Conservation (phyloP, 2,113 vertebrate genomes). For the Zapornia atra region DNA sequence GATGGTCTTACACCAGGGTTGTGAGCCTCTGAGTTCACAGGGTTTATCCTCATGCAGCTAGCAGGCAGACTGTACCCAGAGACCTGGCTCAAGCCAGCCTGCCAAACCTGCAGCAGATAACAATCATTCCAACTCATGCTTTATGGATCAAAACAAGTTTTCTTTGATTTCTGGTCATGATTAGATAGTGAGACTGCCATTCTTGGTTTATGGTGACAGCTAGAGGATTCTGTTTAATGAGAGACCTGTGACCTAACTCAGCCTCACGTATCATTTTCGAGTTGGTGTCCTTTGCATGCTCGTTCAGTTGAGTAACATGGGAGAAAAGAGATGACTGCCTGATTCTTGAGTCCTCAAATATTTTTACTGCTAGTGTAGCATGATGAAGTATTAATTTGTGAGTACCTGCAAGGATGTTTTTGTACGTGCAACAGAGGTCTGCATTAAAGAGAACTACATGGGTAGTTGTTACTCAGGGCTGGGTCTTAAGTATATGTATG, state of each 20-base stretch:
- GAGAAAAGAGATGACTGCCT: not conserved
- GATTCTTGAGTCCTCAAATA: not conserved
- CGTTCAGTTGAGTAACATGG: not conserved
- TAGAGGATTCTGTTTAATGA: not conserved
- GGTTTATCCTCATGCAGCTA: not conserved
- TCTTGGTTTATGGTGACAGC: not conserved
- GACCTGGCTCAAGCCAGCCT: not conserved
- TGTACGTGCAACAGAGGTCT: not conserved
- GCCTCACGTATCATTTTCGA: not conserved
- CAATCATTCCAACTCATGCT: not conserved
- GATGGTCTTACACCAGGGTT: too few species aligned
- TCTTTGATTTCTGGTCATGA: not conserved
- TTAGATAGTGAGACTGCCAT: not conserved
- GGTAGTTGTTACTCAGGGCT: not conserved
- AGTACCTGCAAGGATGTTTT: not conserved
- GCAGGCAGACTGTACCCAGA: not conserved
- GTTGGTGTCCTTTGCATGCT: not conserved
- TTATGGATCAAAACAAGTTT: not conserved
- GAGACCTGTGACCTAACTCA: not conserved
- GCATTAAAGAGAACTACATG: not conserved
- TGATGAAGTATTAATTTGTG: not conserved
- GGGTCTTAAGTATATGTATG: not conserved
- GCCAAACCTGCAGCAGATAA: slow-evolving; percentile 3
- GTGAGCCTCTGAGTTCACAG: not conserved
- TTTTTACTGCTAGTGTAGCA: not conserved